These are phyloP conservation scores for Cyphomyrus discorhynchus DNA, from an alignment of 2,113 vertebrate species.

Conservation along the genomic window DNA sequence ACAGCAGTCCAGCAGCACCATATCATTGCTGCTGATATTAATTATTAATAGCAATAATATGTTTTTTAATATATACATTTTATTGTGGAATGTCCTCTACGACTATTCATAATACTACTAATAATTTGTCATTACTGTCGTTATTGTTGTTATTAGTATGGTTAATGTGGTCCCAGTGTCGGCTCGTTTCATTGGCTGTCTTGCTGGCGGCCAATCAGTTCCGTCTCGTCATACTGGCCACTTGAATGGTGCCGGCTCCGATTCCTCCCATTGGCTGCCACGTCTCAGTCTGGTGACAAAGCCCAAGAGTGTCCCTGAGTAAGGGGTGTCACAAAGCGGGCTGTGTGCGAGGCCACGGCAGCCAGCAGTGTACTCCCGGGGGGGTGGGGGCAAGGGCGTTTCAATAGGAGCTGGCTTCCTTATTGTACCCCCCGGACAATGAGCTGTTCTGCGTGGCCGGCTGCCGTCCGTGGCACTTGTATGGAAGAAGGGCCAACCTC, in stretches of 20 bases:
- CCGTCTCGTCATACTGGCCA: neutral
- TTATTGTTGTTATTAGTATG: neutral
- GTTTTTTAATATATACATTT: neutral
- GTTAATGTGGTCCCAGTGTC: neutral
- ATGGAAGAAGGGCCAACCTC: neutral
- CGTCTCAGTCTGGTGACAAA: constrained; percentile 32
- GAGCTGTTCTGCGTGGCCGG: constrained; percentile 48
- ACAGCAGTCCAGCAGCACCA: neutral
- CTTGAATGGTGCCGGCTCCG: neutral
- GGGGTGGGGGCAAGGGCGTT: constrained; percentile 58
- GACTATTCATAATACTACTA: neutral
- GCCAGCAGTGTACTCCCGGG: constrained; percentile 59
- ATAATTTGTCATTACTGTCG: neutral
- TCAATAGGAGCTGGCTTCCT: constrained; percentile 71
- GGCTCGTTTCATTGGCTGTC: constrained; percentile 13
- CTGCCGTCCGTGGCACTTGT: neutral
- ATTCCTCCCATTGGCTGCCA: neutral
- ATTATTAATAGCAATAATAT: neutral
- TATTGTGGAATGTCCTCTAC: neutral
- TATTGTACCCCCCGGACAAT: constrained; percentile 72
- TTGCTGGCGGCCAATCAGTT: constrained; percentile 22
- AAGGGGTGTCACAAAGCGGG: constrained; percentile 56
- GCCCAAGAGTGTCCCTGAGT: constrained; percentile 43
- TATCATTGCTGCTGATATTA: neutral
- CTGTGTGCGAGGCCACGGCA: constrained; percentile 52